Conservation (phyloP, 2,797 vertebrate species). For the Sebastes glaucus region DNA sequence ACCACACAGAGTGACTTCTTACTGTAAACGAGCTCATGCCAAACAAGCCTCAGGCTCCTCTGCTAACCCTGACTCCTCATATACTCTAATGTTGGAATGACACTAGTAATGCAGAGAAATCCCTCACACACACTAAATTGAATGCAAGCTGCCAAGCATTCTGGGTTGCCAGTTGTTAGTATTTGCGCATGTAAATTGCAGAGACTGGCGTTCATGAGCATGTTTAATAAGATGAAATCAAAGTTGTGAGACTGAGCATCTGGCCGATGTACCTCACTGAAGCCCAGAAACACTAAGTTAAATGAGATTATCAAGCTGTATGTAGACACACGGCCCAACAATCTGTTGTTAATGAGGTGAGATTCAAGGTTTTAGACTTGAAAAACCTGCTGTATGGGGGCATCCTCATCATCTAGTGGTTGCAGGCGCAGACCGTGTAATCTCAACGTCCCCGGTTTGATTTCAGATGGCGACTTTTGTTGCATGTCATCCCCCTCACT, state of each 20-base stretch:
- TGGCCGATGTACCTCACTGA: not conserved
- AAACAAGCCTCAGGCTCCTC: not conserved
- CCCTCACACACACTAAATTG: not conserved
- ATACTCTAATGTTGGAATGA: not conserved
- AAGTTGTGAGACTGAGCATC: not conserved
- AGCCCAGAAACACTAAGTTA: not conserved
- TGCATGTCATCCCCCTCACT: too few relatives aligned
- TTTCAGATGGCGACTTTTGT: not conserved
- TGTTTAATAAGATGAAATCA: slow-evolving; percentile 4
- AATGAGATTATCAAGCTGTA: not conserved
- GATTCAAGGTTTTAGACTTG: not conserved
- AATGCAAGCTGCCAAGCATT: not conserved
- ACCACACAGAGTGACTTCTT: not conserved
- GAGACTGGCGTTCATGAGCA: not conserved
- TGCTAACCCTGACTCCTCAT: not conserved
- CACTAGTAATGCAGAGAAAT: slow-evolving; percentile 4
- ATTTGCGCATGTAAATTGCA: not conserved
- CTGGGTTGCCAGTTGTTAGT: not conserved
- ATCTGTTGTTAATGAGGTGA: not conserved
- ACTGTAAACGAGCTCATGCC: not conserved
- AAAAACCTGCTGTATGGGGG: not conserved
- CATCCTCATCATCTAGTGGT: not conserved
- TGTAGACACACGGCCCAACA: not conserved
- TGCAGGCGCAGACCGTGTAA: not conserved
- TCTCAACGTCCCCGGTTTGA: not conserved